phyloP scores from a whole-genome alignment of 1,140 invertebrate species.

The Eupristina koningsbergeri region DNA sequence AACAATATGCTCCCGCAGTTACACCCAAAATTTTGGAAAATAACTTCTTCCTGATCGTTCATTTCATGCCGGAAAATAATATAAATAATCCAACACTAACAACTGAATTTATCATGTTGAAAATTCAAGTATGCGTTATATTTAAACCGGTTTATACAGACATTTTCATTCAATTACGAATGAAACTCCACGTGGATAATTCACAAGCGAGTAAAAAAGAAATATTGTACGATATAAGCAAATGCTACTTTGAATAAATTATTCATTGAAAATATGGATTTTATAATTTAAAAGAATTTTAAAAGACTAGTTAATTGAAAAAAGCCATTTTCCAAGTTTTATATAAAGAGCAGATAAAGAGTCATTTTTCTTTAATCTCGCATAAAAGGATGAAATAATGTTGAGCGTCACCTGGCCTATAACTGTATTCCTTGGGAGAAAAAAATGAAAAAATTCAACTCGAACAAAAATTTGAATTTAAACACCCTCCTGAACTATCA shows the following conservation, averaged over 20 bases:
- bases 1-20: no score
- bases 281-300: not conserved
- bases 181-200: no score
- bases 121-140: no score
- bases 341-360: not conserved
- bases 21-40: no score
- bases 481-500: not conserved
- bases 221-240: not conserved
- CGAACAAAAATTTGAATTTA: slow-evolving; percentile 46
- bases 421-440: not conserved
- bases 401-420: not conserved
- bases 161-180: no score
- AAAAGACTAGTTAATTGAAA: not conserved
- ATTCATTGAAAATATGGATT: not conserved
- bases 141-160: no score
- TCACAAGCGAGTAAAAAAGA: no score
- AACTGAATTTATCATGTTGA: no score
- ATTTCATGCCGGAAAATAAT: no score
- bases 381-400: not conserved
- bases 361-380: not conserved
- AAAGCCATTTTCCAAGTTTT: not conserved
- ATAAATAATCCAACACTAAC: no score
- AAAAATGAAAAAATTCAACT: slow-evolving; percentile 2
- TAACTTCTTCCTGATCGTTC: no score
- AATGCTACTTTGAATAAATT: not conserved